phyloP scores from a whole-genome alignment of 2,113 vertebrate genomes.

The Chaenocephalus aceratus region DNA sequence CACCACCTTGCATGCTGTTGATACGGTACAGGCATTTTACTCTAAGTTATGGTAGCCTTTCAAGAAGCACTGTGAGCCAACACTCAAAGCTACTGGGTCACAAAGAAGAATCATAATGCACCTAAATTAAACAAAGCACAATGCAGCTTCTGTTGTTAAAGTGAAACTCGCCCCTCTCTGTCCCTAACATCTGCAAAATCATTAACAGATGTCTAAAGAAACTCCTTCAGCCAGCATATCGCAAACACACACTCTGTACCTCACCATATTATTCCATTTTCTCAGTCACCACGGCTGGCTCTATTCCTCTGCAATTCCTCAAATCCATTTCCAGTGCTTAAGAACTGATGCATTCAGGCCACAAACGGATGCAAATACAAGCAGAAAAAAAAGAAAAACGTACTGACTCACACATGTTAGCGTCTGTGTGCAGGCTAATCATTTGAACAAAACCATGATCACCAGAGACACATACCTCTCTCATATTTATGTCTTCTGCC shows the following conservation, averaged over 20 bases:
- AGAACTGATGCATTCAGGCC: slow-evolving; percentile 18
- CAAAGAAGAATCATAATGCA: slow-evolving; percentile 70
- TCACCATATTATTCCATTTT: slow-evolving; percentile 61
- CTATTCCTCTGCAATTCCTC: slow-evolving; percentile 44
- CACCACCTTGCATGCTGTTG: background rate
- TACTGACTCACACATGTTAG: slow-evolving; percentile 24
- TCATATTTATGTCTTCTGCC: background rate
- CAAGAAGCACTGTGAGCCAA: slow-evolving; percentile 36
- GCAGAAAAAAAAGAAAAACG: slow-evolving; percentile 18
- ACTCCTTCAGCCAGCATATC: slow-evolving; percentile 62
- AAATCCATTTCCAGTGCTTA: slow-evolving; percentile 16
- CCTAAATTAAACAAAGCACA: slow-evolving; percentile 81
- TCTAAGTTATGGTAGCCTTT: slow-evolving; percentile 52
- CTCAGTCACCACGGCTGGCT: slow-evolving; percentile 55
- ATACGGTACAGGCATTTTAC: slow-evolving; percentile 34
- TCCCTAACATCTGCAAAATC: slow-evolving; percentile 80
- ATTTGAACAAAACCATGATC: slow-evolving; percentile 4
- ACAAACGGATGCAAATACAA: slow-evolving; percentile 45
- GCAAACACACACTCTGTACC: slow-evolving; percentile 50
- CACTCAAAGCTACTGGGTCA: slow-evolving; percentile 49
- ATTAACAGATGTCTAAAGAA: slow-evolving; percentile 83
- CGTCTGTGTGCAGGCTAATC: background rate
- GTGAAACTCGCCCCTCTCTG: slow-evolving; percentile 68
- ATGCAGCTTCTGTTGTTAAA: slow-evolving; percentile 84
- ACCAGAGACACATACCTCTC: slow-evolving; percentile 4